phyloP scores from a whole-genome alignment of 2,797 vertebrate species.

The Huso huso region DNA sequence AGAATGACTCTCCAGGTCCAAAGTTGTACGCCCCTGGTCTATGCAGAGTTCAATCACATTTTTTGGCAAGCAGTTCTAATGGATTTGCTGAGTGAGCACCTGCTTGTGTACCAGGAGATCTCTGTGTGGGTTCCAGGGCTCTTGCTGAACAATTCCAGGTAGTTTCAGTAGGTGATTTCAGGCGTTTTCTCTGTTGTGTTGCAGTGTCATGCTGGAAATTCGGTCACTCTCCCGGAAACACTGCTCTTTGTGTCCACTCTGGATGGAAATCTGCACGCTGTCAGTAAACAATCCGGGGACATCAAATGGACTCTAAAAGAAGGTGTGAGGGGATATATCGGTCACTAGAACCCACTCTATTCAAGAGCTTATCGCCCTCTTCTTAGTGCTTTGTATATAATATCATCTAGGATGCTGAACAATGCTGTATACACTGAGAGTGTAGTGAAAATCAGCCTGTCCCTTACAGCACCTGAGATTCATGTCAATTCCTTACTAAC shows the following conservation, averaged over 20 bases:
- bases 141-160: neutral
- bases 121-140: slow-evolving; percentile 3
- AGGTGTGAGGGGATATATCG: slow-evolving; percentile 52
- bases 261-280: slow-evolving; percentile 84
- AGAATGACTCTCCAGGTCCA: no score
- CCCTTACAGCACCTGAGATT: slow-evolving; percentile 5
- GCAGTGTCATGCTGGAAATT: slow-evolving; percentile 47
- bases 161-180: neutral
- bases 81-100: slow-evolving; percentile 9
- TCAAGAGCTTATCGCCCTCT: no score
- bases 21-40: no score
- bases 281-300: slow-evolving; percentile 83
- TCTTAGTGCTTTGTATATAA: slow-evolving; percentile 7
- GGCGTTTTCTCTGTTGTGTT: neutral
- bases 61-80: slow-evolving; percentile 16
- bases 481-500: no score
- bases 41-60: no score
- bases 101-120: slow-evolving; percentile 15
- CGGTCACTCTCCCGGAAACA: slow-evolving; percentile 71
- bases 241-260: slow-evolving; percentile 86
- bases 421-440: no score
- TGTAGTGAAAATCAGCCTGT: slow-evolving; percentile 3
- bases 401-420: no score
- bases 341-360: neutral
- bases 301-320: slow-evolving; percentile 89